Evolutionary conservation across 1,140 invertebrate genomes (phyloP), one percentile per base, ranked within the genome.

Genomic region (Drosophila nasuta): DNA sequence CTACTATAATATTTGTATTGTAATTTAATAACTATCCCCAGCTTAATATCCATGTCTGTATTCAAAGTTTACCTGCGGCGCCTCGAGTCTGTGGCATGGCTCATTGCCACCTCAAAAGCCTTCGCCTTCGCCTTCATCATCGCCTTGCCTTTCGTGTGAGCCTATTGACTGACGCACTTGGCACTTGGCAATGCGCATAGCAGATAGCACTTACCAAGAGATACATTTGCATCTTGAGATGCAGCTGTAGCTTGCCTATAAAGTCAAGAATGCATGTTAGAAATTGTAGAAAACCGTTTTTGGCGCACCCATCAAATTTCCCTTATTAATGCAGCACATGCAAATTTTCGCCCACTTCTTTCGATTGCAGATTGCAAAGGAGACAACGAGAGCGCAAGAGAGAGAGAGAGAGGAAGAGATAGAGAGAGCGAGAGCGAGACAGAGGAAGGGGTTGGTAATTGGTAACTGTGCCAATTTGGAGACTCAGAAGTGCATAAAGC

Each of bases 321-420:
- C 82, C 81, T 89, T 75, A 89, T 88, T 89, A 83, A 83, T 83
- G 60, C 54, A 72, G 66, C 60, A 56, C 85, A 88, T 88, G 85
- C 80, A 88, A 88, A 88, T 89, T 83, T 79, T 72, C 54, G 64
- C 76, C 49, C 49, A 69, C 78, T 73, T 69, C 63, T 79, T 67
- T 25, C 20, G 20, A 25, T 72, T 38, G 35, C 79, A 72, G 65
- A 70, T 51, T 38, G 62, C 20, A 25, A 25, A 66, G 75, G 38
- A 15, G 30, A 30, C 28, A 28, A 15, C n/a, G 2, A 46, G n/a
- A 5, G 15, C 15, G 1, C 25, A 3, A n/a, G 41, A 4, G 15
- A 11, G 46, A 48, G 45, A 17, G 1, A n/a, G 5, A 5, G 6
- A 15, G 13, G 17, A 3, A n/a, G 41, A 4, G 15, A 11, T 20